Percentiles rank a stretch among this genome's conserved stretches.
Evolutionary conservation across 2,888 invertebrate species (phyloP).

Genomic region (Rhyacophila evoluta): DNA sequence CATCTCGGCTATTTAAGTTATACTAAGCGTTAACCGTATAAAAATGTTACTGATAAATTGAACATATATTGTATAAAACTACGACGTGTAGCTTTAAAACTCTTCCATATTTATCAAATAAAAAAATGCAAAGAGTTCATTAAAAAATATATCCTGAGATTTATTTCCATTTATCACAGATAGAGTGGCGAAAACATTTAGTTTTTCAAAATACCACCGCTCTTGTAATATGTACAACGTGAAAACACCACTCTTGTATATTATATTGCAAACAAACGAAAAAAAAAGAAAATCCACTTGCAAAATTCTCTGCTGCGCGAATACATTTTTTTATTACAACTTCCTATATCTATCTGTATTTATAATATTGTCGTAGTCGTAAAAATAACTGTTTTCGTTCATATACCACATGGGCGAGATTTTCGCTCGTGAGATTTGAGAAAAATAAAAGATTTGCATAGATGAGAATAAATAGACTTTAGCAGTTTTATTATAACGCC

Average conservation of each 20-base stretch:
- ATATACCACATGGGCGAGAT: neutral
- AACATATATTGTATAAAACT: no score
- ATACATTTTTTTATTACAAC: neutral
- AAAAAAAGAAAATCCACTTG: neutral
- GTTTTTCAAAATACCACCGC: neutral
- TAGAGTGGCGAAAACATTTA: neutral
- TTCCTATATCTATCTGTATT: neutral
- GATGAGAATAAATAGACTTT: conserved; percentile 4
- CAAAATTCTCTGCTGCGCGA: neutral
- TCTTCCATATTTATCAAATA: no score
- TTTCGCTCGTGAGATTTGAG: neutral
- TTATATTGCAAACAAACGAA: neutral
- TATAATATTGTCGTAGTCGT: conserved; percentile 7
- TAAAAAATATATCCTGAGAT: neutral
- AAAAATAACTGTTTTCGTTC: neutral
- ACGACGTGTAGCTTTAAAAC: no score
- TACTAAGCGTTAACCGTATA: no score
- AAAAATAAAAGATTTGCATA: neutral
- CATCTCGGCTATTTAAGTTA: no score
- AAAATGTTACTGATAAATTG: no score
- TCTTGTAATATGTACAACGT: neutral
- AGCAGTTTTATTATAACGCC: neutral
- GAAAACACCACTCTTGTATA: neutral
- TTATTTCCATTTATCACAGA: neutral
- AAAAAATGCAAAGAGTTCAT: neutral